These are phyloP conservation scores for Xestia c-nigrum DNA, from an alignment of 2,888 invertebrate genomes.

Conservation along the genomic window DNA sequence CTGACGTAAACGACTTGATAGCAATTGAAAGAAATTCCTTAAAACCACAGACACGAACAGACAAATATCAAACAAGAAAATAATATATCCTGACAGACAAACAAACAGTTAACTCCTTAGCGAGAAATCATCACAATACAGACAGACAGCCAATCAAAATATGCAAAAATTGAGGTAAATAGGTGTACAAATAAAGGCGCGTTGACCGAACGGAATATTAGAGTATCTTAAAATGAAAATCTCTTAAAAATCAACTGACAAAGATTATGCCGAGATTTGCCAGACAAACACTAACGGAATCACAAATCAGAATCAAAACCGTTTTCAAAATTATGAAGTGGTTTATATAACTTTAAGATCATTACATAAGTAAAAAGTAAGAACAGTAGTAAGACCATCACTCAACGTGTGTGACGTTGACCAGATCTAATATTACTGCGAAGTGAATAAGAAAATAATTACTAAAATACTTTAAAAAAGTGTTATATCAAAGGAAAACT, in stretches of 20 bases:
- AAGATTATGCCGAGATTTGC: neutral
- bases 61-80: conserved; percentile 3
- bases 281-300: neutral
- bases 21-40: neutral
- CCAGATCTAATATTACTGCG: neutral
- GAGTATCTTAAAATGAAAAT: too few species aligned
- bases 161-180: neutral
- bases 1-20: conserved; percentile 81
- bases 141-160: neutral
- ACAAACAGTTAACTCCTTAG: neutral
- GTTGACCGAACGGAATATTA: neutral
- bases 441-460: neutral
- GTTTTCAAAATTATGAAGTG: neutral
- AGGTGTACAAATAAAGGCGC: neutral
- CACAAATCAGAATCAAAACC: neutral
- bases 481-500: neutral
- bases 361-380: neutral
- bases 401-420: too few species aligned
- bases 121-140: neutral
- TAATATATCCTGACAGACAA: too few species aligned
- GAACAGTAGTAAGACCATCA: neutral
- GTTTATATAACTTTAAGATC: neutral
- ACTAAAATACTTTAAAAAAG: neutral
- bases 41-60: neutral
- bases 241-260: neutral